These are phyloP conservation scores for Cremastobaeus sp. DNA, from an alignment of 2,888 invertebrate genomes.

Conservation along the genomic window DNA sequence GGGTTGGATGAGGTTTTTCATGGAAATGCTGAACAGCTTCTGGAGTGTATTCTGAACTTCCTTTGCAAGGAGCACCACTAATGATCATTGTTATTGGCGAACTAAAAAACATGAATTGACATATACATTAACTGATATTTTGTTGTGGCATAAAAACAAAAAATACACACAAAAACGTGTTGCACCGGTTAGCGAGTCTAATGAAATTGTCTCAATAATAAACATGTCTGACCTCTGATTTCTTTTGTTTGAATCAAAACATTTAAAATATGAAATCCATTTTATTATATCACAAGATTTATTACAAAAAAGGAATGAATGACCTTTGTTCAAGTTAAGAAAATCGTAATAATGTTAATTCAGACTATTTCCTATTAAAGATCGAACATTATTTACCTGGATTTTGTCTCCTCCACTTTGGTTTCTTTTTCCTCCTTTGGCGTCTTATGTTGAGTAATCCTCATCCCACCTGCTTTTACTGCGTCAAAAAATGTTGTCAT, in stretches of 20 bases:
- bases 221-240: too few species aligned
- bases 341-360: too few species aligned
- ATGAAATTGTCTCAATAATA: too few species aligned
- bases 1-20: slow-evolving; percentile 87
- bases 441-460: slow-evolving; percentile 92
- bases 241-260: too few species aligned
- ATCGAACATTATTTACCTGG: slow-evolving; percentile 78
- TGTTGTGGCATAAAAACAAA: too few species aligned
- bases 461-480: slow-evolving; percentile 96
- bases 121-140: not conserved
- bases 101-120: slow-evolving; percentile 77
- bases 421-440: slow-evolving; percentile 83
- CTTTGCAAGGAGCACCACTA: slow-evolving; percentile 88
- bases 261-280: too few species aligned
- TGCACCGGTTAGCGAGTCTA: too few species aligned
- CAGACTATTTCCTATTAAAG: too few species aligned
- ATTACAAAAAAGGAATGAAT: too few species aligned
- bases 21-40: slow-evolving; percentile 91
- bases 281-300: too few species aligned
- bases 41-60: slow-evolving; percentile 92
- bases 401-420: slow-evolving; percentile 79
- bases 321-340: too few species aligned
- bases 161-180: too few species aligned
- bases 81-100: slow-evolving; percentile 87
- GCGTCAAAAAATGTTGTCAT: slow-evolving; percentile 63